A percentile compares a stretch with the other conserved stretches of the same genome.
Evolutionary conservation across 2,888 invertebrate species (phyloP).

Genomic region (Tanypteryx hageni): DNA sequence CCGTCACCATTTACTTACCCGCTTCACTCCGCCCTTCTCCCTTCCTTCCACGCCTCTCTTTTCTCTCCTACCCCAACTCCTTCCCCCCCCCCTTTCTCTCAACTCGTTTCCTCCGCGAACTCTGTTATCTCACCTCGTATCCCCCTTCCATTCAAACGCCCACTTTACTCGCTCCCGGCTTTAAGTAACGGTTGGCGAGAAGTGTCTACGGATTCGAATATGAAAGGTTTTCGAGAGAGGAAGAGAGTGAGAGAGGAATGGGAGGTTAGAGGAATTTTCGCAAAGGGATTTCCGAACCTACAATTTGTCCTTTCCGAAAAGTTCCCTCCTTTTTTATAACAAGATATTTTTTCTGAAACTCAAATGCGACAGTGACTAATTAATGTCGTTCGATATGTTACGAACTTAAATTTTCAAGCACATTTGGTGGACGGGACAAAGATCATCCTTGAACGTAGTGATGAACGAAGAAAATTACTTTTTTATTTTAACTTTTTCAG

Average conservation of each 20-base stretch:
- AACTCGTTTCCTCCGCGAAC: background rate
- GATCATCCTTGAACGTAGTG: no score
- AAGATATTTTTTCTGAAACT: no score
- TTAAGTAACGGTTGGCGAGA: slow-evolving; percentile 13
- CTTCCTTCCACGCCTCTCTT: background rate
- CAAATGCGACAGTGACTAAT: no score
- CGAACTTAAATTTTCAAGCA: no score
- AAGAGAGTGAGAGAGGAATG: background rate
- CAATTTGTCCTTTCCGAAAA: background rate
- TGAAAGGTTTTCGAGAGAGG: background rate
- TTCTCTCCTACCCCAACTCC: background rate
- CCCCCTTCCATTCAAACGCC: background rate
- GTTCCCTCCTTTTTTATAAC: background rate
- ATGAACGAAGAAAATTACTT: no score
- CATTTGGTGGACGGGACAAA: no score
- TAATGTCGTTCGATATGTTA: no score
- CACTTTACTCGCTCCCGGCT: background rate
- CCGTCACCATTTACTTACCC: background rate
- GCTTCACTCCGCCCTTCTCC: background rate
- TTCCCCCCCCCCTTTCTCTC: background rate
- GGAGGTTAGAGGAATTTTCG: background rate
- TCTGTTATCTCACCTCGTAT: background rate
- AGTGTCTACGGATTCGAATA: background rate
- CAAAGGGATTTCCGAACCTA: background rate
- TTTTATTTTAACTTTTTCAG: no score